These are phyloP conservation scores for Julus scanicus DNA, from an alignment of 2,888 invertebrate species.

Conservation along the genomic window DNA sequence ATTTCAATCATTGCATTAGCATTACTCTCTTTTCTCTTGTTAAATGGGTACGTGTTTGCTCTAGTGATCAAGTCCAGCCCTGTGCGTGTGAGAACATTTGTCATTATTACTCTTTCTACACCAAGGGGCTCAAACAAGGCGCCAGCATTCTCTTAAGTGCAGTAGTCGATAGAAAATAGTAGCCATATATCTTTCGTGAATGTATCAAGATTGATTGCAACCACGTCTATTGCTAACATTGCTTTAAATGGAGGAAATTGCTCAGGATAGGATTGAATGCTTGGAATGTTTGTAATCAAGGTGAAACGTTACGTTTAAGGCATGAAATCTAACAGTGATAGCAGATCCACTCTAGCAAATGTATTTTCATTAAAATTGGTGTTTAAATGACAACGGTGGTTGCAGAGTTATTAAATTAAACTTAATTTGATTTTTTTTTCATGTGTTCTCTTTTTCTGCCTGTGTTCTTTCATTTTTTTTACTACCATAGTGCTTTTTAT, in stretches of 20 bases:
- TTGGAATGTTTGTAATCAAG: conserved; percentile 26
- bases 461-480: too few species aligned
- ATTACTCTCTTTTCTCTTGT: background rate
- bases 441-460: background rate
- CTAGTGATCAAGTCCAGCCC: background rate
- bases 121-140: conserved; percentile 35
- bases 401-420: background rate
- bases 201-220: conserved; percentile 30
- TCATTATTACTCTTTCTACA: conserved; percentile 45
- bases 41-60: background rate
- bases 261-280: background rate
- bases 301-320: background rate
- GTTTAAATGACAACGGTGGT: background rate
- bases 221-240: conserved; percentile 16
- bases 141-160: conserved; percentile 45
- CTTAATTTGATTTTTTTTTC: background rate
- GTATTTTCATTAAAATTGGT: background rate
- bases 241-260: conserved; percentile 43
- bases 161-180: conserved; percentile 1
- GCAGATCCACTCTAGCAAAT: background rate
- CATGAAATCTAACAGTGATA: background rate
- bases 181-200: background rate
- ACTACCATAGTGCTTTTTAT: too few species aligned
- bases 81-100: background rate
- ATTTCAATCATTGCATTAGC: background rate